Evolutionary conservation across 2,797 vertebrate genomes (phyloP), one percentile per base, ranked within the genome.

Genomic region (Sebastes itinus): DNA sequence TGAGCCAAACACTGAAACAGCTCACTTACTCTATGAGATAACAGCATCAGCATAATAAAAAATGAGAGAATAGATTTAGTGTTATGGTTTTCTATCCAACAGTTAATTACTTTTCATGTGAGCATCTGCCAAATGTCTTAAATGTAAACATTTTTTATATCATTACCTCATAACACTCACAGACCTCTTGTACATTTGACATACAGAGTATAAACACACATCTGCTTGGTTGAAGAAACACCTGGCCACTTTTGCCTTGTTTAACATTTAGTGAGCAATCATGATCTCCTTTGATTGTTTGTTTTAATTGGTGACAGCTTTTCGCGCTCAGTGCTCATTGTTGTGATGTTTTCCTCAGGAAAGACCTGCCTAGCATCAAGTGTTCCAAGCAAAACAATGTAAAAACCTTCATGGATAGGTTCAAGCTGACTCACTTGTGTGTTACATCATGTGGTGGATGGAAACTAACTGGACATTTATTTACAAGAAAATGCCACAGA

Each of bases 381-480:
- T 27, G 67, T 65, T 63, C 32, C 13, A 42, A 64, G 28, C 42
- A 20, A 5, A 38, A 16, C 60, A 54, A 49, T 5, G 13, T 28
- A 33, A 64, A 46, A 64, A 28, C n/a, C 23, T 25, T 23, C 23
- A 52, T 0, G n/a, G 54, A 18, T 1, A 22, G 6, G 12, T 73
- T n/a, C 2, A 69, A 52, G 54, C 13, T 55, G 61, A 56, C 62
- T 76, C 77, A 38, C 42, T 28, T 18, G 30, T 72, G 64, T 59
- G 14, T 75, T 75, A 64, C 60, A 63, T 86, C 78, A 73, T 59
- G 55, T n/a, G 12, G 2, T 13, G 33, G 30, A 73, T 79, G 82
- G 75, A 90, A 87, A 78, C 56, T 72, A 80, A 73, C 23, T 60
- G 63, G 66, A 83, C 23, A 20, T 77, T 67, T 1, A 32, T 69